Evolutionary conservation across 92 coral and sea anemone species (phyloP).

Genomic region (Muricea muricata): DNA sequence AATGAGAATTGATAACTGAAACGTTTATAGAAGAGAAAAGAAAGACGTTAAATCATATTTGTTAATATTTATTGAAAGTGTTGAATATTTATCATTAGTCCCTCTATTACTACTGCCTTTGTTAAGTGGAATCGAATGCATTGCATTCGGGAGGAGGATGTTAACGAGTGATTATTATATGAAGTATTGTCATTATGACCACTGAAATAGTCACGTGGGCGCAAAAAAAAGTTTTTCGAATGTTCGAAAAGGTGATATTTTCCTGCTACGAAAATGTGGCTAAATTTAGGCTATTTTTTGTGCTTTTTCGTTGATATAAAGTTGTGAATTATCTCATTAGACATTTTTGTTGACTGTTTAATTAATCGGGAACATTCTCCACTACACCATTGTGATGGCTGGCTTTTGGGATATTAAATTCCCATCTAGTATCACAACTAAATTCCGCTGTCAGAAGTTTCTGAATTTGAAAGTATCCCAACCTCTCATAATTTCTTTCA

Average conservation of each 20-base stretch:
- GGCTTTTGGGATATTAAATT: conserved; percentile 37
- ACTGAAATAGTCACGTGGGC: conserved; percentile 1
- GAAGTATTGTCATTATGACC: neutral
- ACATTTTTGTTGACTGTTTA: no score
- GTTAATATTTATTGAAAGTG: neutral
- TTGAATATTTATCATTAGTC: neutral
- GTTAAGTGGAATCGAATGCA: neutral
- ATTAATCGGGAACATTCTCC: no score
- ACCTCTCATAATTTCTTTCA: conserved; percentile 32
- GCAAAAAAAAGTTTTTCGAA: neutral
- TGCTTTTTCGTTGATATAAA: neutral
- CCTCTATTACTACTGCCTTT: neutral
- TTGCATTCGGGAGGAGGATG: neutral
- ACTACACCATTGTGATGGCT: conserved; percentile 46
- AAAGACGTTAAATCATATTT: neutral
- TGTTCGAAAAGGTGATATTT: neutral
- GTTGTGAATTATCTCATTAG: neutral
- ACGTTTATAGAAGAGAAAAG: neutral
- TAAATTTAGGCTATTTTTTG: no score
- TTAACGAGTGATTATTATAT: neutral
- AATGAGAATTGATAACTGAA: neutral
- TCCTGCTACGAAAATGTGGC: neutral
- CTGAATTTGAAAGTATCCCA: conserved; percentile 10
- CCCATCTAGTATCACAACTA: conserved; percentile 38
- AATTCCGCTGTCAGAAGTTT: conserved; percentile 26